These are phyloP conservation scores for Drosophila anomelani DNA, from an alignment of 2,888 invertebrate genomes.

Conservation along the genomic window DNA sequence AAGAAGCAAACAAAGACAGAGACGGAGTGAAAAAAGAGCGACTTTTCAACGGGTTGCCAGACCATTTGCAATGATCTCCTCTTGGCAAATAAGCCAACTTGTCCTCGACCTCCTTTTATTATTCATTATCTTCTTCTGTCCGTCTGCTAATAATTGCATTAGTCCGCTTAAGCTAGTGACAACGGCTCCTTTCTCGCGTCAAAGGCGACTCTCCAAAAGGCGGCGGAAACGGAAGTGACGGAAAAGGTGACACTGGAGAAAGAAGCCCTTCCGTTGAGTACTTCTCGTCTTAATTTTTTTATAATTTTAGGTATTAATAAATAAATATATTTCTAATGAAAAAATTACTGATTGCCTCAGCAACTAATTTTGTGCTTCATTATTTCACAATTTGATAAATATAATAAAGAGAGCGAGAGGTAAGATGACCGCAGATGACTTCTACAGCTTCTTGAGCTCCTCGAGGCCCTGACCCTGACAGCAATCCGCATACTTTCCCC, in stretches of 20 bases:
- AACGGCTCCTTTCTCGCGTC: neutral
- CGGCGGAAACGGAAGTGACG: constrained; percentile 1
- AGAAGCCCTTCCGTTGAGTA: neutral
- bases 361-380: neutral
- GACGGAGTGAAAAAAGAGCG: constrained; percentile 6
- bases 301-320: no score
- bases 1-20: neutral
- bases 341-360: neutral
- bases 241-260: neutral
- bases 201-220: neutral
- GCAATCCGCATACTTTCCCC: constrained; percentile 7
- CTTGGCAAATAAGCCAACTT: constrained; percentile 19
- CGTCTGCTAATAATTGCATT: constrained; percentile 29
- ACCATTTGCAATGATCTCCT: constrained; percentile 22
- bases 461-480: constrained; percentile 25
- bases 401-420: neutral
- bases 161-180: neutral
- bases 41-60: constrained; percentile 33
- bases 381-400: constrained; percentile 8
- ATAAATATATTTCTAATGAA: neutral
- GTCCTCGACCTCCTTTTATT: neutral
- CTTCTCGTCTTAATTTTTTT: no score
- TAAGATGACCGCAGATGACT: neutral
- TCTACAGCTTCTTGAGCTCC: neutral
- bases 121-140: constrained; percentile 4